Percentiles rank a stretch among this genome's conserved stretches.
phyloP scores from a whole-genome alignment of 1,140 invertebrate genomes.

The Theocolax elegans region DNA sequence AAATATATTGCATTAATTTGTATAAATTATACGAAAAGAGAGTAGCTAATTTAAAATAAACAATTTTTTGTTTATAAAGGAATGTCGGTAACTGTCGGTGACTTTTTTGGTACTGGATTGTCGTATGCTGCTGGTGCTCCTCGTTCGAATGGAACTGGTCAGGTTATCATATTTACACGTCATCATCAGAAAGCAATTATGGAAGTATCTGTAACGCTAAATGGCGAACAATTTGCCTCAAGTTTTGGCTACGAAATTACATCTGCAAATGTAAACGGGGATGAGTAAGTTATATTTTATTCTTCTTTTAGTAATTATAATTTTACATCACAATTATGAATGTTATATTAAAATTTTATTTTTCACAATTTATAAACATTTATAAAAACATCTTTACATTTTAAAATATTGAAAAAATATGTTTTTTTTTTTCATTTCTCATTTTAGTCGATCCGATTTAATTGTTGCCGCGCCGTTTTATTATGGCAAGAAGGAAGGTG shows the following conservation, averaged over 20 bases:
- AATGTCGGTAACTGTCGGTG: constrained; percentile 87
- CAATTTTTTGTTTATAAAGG: constrained; percentile 66
- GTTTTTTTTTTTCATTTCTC: not conserved
- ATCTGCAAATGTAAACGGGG: constrained; percentile 86
- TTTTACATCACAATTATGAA: no score
- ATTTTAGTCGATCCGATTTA: constrained; percentile 81
- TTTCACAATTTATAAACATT: no score
- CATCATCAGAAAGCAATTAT: constrained; percentile 71
- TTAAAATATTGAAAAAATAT: not conserved
- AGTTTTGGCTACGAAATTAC: constrained; percentile 90
- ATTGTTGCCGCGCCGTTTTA: constrained; percentile 93
- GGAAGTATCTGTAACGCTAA: constrained; percentile 73
- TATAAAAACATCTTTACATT: no score
- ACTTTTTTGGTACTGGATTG: constrained; percentile 75
- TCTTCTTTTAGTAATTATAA: no score
- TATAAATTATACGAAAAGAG: no score
- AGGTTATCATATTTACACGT: constrained; percentile 85
- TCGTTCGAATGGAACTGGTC: constrained; percentile 83
- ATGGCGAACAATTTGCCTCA: constrained; percentile 87
- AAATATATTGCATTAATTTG: no score
- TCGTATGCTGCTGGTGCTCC: constrained; percentile 89
- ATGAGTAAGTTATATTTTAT: constrained; percentile 71
- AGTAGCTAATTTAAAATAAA: no score
- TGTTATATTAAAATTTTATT: no score
- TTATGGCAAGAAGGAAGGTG: constrained; percentile 82